Evolutionary conservation across 2,888 invertebrate species (phyloP).

Genomic region (Enchytraeus crypticus): DNA sequence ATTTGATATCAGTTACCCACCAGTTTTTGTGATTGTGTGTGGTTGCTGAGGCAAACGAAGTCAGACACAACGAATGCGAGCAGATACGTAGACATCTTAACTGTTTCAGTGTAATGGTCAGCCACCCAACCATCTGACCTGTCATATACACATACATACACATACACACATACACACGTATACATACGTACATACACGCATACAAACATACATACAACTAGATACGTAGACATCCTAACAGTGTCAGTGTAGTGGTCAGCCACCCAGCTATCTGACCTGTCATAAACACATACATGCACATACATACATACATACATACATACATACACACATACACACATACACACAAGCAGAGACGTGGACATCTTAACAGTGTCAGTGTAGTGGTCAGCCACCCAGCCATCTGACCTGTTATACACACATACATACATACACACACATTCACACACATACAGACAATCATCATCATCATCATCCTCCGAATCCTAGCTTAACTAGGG

Average conservation of each 20-base stretch:
- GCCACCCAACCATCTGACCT: constrained; percentile 19
- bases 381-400: constrained; percentile 24
- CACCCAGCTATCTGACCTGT: constrained; percentile 17
- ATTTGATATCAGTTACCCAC: too few relatives aligned
- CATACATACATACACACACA: constrained; percentile 8
- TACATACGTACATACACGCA: constrained; percentile 9
- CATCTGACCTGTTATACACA: constrained; percentile 11
- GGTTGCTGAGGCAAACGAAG: constrained; percentile 16
- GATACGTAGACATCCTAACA: constrained; percentile 24
- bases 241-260: constrained; percentile 23
- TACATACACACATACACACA: constrained; percentile 11
- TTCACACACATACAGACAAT: constrained; percentile 9
- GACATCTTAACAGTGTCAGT: constrained; percentile 23
- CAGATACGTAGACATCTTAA: constrained; percentile 24
- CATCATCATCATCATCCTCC: too few relatives aligned
- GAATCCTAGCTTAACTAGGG: too few relatives aligned
- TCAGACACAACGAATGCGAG: constrained; percentile 27
- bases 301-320: constrained; percentile 7
- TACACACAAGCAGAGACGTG: constrained; percentile 20
- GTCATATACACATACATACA: background rate
- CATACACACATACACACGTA: constrained; percentile 7
- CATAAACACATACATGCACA: constrained; percentile 5
- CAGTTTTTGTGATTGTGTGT: too few relatives aligned
- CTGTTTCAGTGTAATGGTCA: constrained; percentile 24
- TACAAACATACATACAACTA: constrained; percentile 16